Base-by-base conservation (phyloP, 2,888 invertebrate genomes). In the Oscheius myriophilus region DNA sequence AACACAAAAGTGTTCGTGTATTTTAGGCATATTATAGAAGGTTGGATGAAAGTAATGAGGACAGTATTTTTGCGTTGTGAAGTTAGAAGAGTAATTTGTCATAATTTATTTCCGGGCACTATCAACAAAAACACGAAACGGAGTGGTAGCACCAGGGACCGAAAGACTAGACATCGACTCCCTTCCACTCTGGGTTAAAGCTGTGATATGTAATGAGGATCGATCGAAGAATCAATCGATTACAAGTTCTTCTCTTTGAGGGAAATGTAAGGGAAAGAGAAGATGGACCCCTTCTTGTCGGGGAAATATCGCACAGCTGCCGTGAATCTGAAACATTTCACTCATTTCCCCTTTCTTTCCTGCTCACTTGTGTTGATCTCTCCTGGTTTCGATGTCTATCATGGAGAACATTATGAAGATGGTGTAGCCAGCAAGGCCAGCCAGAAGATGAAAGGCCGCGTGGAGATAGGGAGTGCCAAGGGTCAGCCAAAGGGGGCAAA, bases 391-490 rank as follows among this genome's bases (percentile, higher is more conserved):
- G 64, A 84, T 84, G 69, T 84, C 84, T 33, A 84, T 76, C 70
- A 84, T 73, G 11, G 82, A 81, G 74, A 85, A 84, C 84, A 84
- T 85, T 33, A 84, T 76, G 73, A 84, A 85, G 52, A 84, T 77
- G 25, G 83, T 81, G 72, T 84, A 84, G 6, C 77, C 82, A 52
- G 84, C 82, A 25, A 83, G 69, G 6, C 81, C 81, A 26, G 79
- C 78, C n/a, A 84, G 72, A 33, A 84, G 65, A 71, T 84, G 84
- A 72, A 85, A 84, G 57, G 81, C 54, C 9, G 84, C 84, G 67
- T 84, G 84, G 45, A 85, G 75, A 61, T 84, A 84, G 9, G 84
- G 84, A 9, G 80, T 82, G 45, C 84, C 83, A 9, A 84, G 70
- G 55, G 77, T 79, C 21, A 84, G 78, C 84, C 84, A 84, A 45